Evolutionary conservation across 2,888 invertebrate genomes (phyloP).

Genomic region (Harpalus rubripes): DNA sequence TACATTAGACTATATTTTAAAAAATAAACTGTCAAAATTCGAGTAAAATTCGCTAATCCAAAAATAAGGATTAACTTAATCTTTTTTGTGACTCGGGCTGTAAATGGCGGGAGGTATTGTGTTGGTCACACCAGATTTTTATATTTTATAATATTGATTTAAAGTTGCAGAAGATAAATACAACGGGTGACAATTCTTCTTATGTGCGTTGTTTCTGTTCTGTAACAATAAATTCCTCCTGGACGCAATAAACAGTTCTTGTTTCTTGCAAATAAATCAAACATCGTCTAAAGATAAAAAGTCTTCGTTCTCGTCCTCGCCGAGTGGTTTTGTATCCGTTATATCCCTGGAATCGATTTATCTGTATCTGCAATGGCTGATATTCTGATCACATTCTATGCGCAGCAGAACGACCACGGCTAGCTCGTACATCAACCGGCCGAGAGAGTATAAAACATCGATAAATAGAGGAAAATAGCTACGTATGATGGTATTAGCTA

Average conservation of each 20-base stretch:
- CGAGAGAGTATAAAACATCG: slow-evolving; percentile 10
- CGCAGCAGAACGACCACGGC: neutral
- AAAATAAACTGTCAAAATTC: no score
- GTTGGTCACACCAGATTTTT: no score
- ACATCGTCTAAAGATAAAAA: slow-evolving; percentile 3
- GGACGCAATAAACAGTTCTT: neutral
- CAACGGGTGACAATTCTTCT: neutral
- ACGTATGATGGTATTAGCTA: neutral
- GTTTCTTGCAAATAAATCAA: slow-evolving; percentile 3
- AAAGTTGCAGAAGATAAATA: neutral
- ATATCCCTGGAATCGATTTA: slow-evolving; percentile 2
- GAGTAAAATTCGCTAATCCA: no score
- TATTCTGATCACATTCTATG: neutral
- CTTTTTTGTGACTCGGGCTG: no score
- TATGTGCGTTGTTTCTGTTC: neutral
- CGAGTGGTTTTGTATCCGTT: neutral
- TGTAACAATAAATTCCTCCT: neutral
- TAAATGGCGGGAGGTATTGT: no score
- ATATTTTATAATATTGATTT: neutral
- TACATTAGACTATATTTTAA: no score
- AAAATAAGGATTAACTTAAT: no score
- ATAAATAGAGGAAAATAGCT: slow-evolving; percentile 14
- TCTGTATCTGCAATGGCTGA: neutral
- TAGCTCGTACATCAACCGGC: slow-evolving; percentile 4
- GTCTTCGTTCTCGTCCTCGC: neutral